Conservation (phyloP, 2,113 vertebrate species). For the Neotoma lepida region DNA sequence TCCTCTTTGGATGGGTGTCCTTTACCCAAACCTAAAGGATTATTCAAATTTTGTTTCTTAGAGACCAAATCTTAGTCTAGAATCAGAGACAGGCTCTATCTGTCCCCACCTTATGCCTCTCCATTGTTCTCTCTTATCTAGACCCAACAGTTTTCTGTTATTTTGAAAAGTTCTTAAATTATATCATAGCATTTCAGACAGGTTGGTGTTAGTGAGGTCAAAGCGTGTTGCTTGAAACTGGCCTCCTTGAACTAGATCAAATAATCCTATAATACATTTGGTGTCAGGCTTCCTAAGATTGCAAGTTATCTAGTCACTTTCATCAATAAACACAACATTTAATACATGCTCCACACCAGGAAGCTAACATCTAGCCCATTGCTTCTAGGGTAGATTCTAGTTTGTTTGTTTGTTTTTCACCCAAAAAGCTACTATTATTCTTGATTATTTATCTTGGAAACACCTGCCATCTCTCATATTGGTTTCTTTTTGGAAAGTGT, state of each 20-base stretch:
- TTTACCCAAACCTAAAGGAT: neutral
- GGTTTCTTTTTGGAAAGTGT: neutral
- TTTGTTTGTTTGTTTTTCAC: neutral
- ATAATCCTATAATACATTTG: neutral
- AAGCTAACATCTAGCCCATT: neutral
- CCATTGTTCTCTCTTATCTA: neutral
- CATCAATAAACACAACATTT: neutral
- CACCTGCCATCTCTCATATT: neutral
- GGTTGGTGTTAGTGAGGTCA: neutral
- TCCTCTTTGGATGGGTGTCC: neutral
- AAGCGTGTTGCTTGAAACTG: neutral
- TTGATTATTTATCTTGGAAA: neutral
- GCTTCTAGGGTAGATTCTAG: neutral
- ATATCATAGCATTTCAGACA: neutral
- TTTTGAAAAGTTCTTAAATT: neutral
- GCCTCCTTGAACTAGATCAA: neutral
- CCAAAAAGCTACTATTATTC: neutral
- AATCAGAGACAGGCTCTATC: neutral
- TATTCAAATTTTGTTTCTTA: neutral
- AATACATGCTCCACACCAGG: neutral
- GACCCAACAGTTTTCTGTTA: neutral
- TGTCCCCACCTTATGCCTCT: neutral
- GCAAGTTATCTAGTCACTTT: conserved; percentile 28
- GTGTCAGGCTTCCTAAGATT: neutral
- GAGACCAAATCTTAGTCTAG: neutral